phyloP scores from a whole-genome alignment of 2,888 invertebrate species.

The Galeopsomyia nigrocyanea region DNA sequence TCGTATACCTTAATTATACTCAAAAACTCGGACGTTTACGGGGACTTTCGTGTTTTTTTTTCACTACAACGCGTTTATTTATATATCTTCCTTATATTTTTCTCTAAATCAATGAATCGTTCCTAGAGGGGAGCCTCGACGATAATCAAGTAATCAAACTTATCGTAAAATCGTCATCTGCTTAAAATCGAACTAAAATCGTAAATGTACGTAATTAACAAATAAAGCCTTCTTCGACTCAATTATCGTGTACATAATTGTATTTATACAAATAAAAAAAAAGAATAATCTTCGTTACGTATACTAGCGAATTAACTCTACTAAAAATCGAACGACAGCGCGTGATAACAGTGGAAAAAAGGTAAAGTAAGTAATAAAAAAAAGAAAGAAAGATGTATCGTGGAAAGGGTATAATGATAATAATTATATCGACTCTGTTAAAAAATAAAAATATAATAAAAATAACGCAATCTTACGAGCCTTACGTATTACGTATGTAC shows the following conservation, averaged over 20 bases:
- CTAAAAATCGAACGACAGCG: slow-evolving; percentile 23
- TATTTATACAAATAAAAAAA: slow-evolving; percentile 22
- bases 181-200: slow-evolving; percentile 19
- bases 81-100: neutral
- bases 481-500: slow-evolving; percentile 45
- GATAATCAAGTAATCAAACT: slow-evolving; percentile 20
- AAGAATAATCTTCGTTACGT: slow-evolving; percentile 27
- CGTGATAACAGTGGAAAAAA: slow-evolving; percentile 19
- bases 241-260: slow-evolving; percentile 19
- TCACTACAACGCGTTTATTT: slow-evolving; percentile 27
- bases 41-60: slow-evolving; percentile 28
- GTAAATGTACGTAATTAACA: slow-evolving; percentile 25
- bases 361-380: slow-evolving; percentile 17
- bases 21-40: slow-evolving; percentile 27
- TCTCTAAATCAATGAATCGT: slow-evolving; percentile 22
- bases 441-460: slow-evolving; percentile 30
- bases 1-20: slow-evolving; percentile 42
- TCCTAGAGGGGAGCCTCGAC: slow-evolving; percentile 12
- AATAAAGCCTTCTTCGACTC: slow-evolving; percentile 42
- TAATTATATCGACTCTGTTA: slow-evolving; percentile 26
- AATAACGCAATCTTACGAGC: slow-evolving; percentile 42
- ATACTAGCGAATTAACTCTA: slow-evolving; percentile 36
- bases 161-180: slow-evolving; percentile 10
- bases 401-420: slow-evolving; percentile 14
- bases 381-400: slow-evolving; percentile 9